These are phyloP conservation scores for Hypomesus transpacificus DNA, from an alignment of 2,113 vertebrate genomes.

Conservation along the genomic window DNA sequence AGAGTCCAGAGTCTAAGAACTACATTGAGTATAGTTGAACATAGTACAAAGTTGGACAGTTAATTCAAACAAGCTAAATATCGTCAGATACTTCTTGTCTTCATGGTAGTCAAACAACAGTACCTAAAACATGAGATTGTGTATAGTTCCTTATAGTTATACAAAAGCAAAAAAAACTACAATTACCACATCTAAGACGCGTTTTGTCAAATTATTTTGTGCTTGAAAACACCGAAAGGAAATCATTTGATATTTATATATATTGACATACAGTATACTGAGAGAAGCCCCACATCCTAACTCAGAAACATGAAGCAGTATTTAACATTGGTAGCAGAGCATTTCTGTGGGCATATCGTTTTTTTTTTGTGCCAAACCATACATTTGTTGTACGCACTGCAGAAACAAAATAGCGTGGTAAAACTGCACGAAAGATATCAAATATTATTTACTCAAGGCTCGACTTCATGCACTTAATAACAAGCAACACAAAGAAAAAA, in stretches of 20 bases:
- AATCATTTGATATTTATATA: conserved; percentile 77
- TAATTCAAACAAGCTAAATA: conserved; percentile 90
- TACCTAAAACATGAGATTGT: conserved; percentile 86
- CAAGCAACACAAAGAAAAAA: conserved; percentile 85
- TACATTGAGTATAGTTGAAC: conserved; percentile 92
- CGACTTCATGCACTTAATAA: conserved; percentile 95
- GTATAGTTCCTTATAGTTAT: conserved; percentile 81
- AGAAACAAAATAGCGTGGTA: conserved; percentile 75
- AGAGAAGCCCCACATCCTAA: conserved; percentile 85
- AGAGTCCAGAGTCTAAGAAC: conserved; percentile 92
- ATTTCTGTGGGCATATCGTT: conserved; percentile 70
- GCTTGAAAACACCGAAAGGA: conserved; percentile 87
- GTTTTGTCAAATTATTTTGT: conserved; percentile 83
- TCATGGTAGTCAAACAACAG: conserved; percentile 83
- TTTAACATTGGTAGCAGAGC: conserved; percentile 83
- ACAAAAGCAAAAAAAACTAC: conserved; percentile 87
- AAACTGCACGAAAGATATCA: conserved; percentile 79
- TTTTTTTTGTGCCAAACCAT: conserved; percentile 79
- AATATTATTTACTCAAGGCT: conserved; percentile 83
- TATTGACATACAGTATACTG: conserved; percentile 66
- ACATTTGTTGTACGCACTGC: conserved; percentile 86
- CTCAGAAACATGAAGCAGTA: conserved; percentile 85
- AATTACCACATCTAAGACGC: conserved; percentile 81
- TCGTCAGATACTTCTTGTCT: conserved; percentile 79
- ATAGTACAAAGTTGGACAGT: conserved; percentile 95